These are phyloP conservation scores for Drosophila orena DNA, from an alignment of 1,140 invertebrate genomes.

Conservation along the genomic window DNA sequence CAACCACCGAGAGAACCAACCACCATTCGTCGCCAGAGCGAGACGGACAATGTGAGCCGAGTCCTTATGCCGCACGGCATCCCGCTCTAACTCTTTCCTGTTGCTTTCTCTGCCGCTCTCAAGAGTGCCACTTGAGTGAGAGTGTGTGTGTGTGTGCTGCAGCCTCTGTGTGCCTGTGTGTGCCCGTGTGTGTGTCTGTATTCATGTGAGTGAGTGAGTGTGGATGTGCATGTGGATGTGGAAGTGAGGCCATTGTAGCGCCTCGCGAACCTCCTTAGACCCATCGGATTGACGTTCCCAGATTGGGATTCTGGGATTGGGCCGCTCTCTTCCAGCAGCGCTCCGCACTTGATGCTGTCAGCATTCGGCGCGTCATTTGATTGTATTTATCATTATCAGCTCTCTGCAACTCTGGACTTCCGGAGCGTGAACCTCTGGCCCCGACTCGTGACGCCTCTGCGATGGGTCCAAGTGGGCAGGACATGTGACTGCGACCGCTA, in stretches of 20 bases:
- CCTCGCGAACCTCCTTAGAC: slow-evolving; percentile 12
- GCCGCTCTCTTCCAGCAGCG: slow-evolving; percentile 8
- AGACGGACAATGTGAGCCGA: slow-evolving; percentile 1
- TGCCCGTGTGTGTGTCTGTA: slow-evolving; percentile 20
- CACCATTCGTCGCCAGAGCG: slow-evolving; percentile 22
- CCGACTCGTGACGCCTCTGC: background rate
- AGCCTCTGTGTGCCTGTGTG: slow-evolving; percentile 1
- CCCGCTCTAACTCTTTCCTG: slow-evolving; percentile 7
- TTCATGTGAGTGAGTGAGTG: slow-evolving; percentile 23
- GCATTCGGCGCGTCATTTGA: slow-evolving; percentile 73
- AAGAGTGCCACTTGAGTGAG: slow-evolving; percentile 74
- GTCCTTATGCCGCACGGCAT: slow-evolving; percentile 35
- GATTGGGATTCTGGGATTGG: slow-evolving; percentile 7
- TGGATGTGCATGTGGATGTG: background rate
- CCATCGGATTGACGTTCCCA: background rate
- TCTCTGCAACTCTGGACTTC: slow-evolving; percentile 12
- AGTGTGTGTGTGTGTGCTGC: slow-evolving; percentile 3
- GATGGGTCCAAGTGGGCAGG: background rate
- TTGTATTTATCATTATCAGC: slow-evolving; percentile 80
- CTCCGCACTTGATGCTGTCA: slow-evolving; percentile 74
- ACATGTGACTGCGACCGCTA: background rate
- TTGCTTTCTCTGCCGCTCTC: slow-evolving; percentile 9
- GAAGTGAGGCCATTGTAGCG: slow-evolving; percentile 51
- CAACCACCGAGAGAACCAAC: slow-evolving; percentile 55
- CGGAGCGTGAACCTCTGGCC: background rate